These are phyloP conservation scores for Coreoperca whiteheadi DNA, from an alignment of 2,113 vertebrate genomes.

Conservation along the genomic window DNA sequence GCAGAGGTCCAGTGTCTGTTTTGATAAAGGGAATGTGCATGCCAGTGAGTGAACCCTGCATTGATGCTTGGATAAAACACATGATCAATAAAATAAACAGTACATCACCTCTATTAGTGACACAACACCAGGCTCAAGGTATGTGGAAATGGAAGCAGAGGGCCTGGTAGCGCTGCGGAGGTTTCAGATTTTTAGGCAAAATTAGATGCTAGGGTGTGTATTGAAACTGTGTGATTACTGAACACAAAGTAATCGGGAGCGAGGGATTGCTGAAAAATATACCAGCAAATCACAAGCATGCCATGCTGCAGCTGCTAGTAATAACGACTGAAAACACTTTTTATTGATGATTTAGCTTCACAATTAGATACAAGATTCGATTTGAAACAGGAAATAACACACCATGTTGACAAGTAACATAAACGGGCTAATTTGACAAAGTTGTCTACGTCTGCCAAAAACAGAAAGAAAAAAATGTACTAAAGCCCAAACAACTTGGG, in stretches of 20 bases:
- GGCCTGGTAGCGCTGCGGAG: constrained; percentile 45
- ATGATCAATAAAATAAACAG: constrained; percentile 84
- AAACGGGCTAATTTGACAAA: constrained; percentile 63
- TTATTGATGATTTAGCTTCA: constrained; percentile 46
- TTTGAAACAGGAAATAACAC: constrained; percentile 43
- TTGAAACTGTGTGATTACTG: constrained; percentile 70
- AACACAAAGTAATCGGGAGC: constrained; percentile 62
- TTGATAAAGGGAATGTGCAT: constrained; percentile 76
- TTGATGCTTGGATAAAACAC: constrained; percentile 80
- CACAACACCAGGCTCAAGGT: constrained; percentile 79
- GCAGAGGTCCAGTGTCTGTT: constrained; percentile 79
- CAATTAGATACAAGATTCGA: constrained; percentile 34
- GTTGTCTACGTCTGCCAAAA: constrained; percentile 39
- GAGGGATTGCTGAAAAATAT: constrained; percentile 46
- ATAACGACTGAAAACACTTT: constrained; percentile 46
- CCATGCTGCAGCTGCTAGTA: constrained; percentile 31
- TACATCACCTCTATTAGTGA: constrained; percentile 83
- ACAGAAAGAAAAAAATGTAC: not conserved
- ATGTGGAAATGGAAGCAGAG: constrained; percentile 75
- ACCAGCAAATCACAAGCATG: constrained; percentile 56
- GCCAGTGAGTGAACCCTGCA: constrained; percentile 78
- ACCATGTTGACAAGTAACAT: constrained; percentile 45
- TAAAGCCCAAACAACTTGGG: constrained; percentile 53
- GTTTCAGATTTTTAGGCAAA: constrained; percentile 60
- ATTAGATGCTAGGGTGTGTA: constrained; percentile 59